These are phyloP conservation scores for Cryptotermes secundus DNA, from an alignment of 1,140 invertebrate species.

Conservation along the genomic window DNA sequence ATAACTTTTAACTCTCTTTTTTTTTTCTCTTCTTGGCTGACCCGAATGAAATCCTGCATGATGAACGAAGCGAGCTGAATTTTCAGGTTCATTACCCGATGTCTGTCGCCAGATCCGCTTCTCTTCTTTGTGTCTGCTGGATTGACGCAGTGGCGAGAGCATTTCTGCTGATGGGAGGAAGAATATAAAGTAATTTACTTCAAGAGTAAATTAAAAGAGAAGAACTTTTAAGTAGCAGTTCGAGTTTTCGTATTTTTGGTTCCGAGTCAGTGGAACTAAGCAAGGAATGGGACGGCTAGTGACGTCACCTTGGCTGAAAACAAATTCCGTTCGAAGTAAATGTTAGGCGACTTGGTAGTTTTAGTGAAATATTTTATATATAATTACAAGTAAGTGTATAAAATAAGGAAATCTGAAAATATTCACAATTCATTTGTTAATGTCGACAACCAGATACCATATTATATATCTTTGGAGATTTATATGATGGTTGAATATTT, in stretches of 20 bases:
- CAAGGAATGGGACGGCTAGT: not conserved
- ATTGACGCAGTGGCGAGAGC: conserved; percentile 5
- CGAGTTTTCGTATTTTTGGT: not conserved
- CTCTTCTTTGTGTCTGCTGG: not conserved
- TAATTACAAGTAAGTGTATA: no score
- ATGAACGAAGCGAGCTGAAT: not conserved
- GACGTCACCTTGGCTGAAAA: no score
- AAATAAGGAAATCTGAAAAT: no score
- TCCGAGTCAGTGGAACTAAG: not conserved
- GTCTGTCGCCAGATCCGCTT: not conserved
- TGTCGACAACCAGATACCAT: no score
- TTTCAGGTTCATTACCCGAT: conserved; percentile 16
- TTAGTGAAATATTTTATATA: no score
- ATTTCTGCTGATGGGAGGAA: not conserved
- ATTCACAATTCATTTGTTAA: no score
- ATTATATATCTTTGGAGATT: no score
- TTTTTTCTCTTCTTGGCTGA: not conserved
- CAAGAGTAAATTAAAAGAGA: conserved; percentile 5
- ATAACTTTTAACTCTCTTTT: not conserved
- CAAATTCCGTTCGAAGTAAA: no score
- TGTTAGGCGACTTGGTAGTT: no score
- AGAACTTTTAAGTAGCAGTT: not conserved
- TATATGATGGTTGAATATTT: no score
- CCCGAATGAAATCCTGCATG: not conserved
- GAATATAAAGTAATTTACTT: conserved; percentile 17